phyloP scores from a whole-genome alignment of 2,888 invertebrate species.

The Pristionchus arcanus region DNA sequence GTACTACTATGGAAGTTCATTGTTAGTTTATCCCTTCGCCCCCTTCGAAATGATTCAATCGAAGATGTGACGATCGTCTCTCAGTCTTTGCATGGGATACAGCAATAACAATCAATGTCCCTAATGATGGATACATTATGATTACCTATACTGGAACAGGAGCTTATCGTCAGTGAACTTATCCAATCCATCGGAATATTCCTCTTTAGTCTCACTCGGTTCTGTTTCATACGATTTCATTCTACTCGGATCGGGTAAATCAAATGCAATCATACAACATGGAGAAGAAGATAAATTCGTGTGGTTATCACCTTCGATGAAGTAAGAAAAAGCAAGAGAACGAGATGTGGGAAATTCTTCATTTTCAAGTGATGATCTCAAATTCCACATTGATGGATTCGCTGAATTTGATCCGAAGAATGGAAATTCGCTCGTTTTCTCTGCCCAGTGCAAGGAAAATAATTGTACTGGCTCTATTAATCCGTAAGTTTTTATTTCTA shows the following conservation, averaged over 20 bases:
- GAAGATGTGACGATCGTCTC: constrained; percentile 4
- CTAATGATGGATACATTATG: constrained; percentile 2
- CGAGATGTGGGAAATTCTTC: neutral
- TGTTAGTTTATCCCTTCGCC: neutral
- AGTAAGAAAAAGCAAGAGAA: neutral
- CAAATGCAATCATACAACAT: neutral
- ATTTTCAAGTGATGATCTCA: neutral
- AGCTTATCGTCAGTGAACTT: neutral
- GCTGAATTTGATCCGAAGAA: neutral
- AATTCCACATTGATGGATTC: constrained; percentile 11
- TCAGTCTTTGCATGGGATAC: constrained; percentile 36
- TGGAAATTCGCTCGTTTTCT: neutral
- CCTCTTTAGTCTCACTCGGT: constrained; percentile 9
- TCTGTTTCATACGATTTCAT: constrained; percentile 14
- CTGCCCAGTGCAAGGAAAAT: neutral
- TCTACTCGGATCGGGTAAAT: constrained; percentile 13
- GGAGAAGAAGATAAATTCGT: constrained; percentile 33
- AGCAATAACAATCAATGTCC: neutral
- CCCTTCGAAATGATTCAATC: neutral
- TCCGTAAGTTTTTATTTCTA: neutral
- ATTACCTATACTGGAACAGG: constrained; percentile 1
- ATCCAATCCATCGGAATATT: neutral
- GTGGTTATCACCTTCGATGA: neutral
- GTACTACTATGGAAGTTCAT: constrained; percentile 28
- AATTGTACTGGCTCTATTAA: neutral